Percentiles rank a stretch among this genome's conserved stretches.
These are phyloP conservation scores for Ophthalmolycus amberensis DNA, from an alignment of 2,113 vertebrate genomes.

Conservation along the genomic window DNA sequence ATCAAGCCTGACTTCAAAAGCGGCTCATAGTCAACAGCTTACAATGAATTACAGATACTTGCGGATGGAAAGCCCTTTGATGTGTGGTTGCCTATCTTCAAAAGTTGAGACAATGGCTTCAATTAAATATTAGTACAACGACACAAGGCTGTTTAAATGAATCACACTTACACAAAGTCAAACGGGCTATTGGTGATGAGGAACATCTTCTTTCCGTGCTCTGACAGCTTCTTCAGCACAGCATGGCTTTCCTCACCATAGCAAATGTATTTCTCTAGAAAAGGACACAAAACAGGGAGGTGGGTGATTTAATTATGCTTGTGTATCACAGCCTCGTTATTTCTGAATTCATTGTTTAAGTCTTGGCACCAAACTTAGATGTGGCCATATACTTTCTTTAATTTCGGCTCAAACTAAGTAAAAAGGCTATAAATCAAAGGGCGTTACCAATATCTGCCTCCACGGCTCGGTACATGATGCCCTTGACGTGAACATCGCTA, in stretches of 20 bases:
- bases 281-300: conserved; percentile 9
- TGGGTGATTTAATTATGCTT: conserved; percentile 22
- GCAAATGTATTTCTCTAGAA: conserved; percentile 93
- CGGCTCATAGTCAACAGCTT: conserved; percentile 5
- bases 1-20: conserved; percentile 44
- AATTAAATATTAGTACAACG: conserved; percentile 23
- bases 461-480: conserved; percentile 96
- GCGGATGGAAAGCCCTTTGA: background rate
- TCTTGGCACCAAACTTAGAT: conserved; percentile 12
- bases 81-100: conserved; percentile 26
- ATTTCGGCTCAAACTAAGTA: conserved; percentile 5
- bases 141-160: conserved; percentile 33
- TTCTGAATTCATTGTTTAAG: conserved; percentile 20
- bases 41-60: conserved; percentile 31
- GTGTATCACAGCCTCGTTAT: conserved; percentile 22
- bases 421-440: conserved; percentile 27
- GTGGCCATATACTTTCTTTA: background rate
- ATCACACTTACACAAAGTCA: conserved; percentile 94
- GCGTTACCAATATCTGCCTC: conserved; percentile 95
- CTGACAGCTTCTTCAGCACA: conserved; percentile 92
- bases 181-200: conserved; percentile 98
- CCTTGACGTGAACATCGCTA: conserved; percentile 96
- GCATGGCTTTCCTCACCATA: conserved; percentile 94
- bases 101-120: conserved; percentile 1
- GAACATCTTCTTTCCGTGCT: conserved; percentile 97